phyloP scores from a whole-genome alignment of 2,888 invertebrate genomes.

The Linnaemya vulpina region DNA sequence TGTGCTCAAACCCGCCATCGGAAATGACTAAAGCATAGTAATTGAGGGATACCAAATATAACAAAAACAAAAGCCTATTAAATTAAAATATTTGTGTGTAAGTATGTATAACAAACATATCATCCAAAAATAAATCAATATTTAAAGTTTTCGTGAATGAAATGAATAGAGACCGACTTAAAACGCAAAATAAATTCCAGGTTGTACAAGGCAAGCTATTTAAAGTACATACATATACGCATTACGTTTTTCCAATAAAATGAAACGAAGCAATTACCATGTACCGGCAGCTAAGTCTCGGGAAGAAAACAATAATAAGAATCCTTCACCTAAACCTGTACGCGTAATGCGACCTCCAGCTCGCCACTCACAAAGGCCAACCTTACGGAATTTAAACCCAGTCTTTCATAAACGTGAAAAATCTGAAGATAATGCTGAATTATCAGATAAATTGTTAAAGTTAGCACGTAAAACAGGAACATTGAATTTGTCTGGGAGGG shows the following conservation, averaged over 20 bases:
- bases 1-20: background rate
- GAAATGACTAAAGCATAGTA: slow-evolving; percentile 20
- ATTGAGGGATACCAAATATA: background rate
- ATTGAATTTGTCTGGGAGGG: slow-evolving; percentile 90
- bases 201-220: background rate
- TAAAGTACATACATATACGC: too few relatives aligned
- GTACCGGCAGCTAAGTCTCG: slow-evolving; percentile 14
- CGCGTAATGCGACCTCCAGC: slow-evolving; percentile 58
- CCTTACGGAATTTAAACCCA: slow-evolving; percentile 82
- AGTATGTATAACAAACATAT: background rate
- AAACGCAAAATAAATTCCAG: background rate
- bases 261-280: slow-evolving; percentile 49
- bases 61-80: too few relatives aligned
- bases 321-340: slow-evolving; percentile 4
- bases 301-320: slow-evolving; percentile 41
- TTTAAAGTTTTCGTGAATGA: background rate
- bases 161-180: background rate
- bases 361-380: slow-evolving; percentile 74
- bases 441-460: slow-evolving; percentile 89
- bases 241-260: background rate
- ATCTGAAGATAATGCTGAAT: slow-evolving; percentile 87
- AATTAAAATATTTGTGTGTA: background rate
- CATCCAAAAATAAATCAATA: slow-evolving; percentile 45
- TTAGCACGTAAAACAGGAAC: slow-evolving; percentile 91
- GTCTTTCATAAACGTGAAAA: slow-evolving; percentile 90